A percentile compares a stretch with the other conserved stretches of the same genome.
Evolutionary conservation across 1,140 invertebrate species (phyloP).

Genomic region (Drosophila equinoxialis): DNA sequence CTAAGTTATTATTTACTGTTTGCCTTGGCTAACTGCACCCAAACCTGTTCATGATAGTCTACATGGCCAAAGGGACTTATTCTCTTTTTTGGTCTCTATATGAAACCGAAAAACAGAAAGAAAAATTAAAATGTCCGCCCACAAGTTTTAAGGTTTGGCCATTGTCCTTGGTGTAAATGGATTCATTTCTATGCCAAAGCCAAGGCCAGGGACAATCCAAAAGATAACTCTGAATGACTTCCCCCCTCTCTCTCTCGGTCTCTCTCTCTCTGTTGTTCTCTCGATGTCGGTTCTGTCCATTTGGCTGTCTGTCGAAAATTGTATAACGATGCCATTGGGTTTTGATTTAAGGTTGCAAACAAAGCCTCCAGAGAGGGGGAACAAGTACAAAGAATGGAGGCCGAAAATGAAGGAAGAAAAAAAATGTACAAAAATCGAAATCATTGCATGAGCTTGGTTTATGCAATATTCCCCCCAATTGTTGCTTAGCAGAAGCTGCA

Average conservation of each 20-base stretch:
- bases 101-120: conserved; percentile 21
- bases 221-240: conserved; percentile 23
- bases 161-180: conserved; percentile 43
- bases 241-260: not conserved
- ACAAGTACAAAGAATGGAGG: too few relatives aligned
- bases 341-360: conserved; percentile 20
- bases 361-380: conserved; percentile 14
- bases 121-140: conserved; percentile 31
- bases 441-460: conserved; percentile 27
- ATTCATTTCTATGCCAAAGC: conserved; percentile 35
- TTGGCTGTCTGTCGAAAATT: not conserved
- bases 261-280: not conserved
- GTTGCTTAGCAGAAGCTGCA: conserved; percentile 26
- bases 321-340: not conserved
- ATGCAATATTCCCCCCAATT: conserved; percentile 38
- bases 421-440: conserved; percentile 8
- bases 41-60: conserved; percentile 11
- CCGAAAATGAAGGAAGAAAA: not conserved
- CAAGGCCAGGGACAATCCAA: conserved; percentile 48
- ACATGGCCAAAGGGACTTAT: conserved; percentile 8
- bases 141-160: not conserved
- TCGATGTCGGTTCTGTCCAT: not conserved
- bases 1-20: conserved; percentile 24
- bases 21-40: conserved; percentile 5
- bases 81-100: not conserved